Conservation (phyloP, 2,113 vertebrate genomes). For the Fulica atra region DNA sequence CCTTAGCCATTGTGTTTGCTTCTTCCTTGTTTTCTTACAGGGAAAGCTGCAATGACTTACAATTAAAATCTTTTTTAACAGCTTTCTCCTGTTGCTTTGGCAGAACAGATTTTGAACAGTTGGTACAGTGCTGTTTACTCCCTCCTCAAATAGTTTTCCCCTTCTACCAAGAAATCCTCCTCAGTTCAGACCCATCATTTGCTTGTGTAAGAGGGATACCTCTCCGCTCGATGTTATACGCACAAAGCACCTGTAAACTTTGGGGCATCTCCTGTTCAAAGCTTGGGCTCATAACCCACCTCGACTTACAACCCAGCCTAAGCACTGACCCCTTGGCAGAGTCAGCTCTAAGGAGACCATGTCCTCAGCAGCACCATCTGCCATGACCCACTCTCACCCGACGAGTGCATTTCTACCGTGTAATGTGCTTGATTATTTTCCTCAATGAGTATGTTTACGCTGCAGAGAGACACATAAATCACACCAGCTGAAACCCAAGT, state of each 20-base stretch:
- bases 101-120: constrained; percentile 43
- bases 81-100: constrained; percentile 56
- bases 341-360: too few species aligned
- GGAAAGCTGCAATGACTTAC: constrained; percentile 7
- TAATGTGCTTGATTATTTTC: background rate
- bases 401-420: background rate
- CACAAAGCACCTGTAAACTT: rapidly evolving
- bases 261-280: background rate
- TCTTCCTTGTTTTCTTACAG: constrained; percentile 40
- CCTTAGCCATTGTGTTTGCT: constrained; percentile 43
- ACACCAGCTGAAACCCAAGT: background rate
- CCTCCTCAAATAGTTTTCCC: background rate
- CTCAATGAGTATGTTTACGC: background rate
- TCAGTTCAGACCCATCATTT: background rate
- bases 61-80: constrained; percentile 53
- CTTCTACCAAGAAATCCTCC: constrained; percentile 6
- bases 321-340: background rate
- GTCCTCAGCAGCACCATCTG: background rate
- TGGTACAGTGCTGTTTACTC: background rate
- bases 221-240: background rate
- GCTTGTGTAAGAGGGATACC: background rate
- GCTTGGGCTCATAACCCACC: background rate
- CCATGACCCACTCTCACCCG: background rate
- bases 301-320: background rate
- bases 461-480: background rate